Percentiles rank a stretch among this genome's conserved stretches.
phyloP scores from a whole-genome alignment of 2,888 invertebrate species.

The Venusia cambrica region DNA sequence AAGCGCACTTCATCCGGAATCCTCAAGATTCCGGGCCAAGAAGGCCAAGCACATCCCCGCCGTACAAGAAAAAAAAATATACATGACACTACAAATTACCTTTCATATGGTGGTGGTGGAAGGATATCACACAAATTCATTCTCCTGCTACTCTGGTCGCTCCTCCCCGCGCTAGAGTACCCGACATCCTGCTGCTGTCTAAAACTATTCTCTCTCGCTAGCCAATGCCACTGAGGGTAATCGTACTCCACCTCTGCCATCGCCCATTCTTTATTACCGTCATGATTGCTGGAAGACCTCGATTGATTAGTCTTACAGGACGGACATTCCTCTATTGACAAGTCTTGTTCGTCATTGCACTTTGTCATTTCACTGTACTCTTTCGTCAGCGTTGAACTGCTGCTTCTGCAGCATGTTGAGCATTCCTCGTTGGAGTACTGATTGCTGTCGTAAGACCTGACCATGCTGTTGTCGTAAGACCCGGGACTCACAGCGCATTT shows the following conservation, averaged over 20 bases:
- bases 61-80: no score
- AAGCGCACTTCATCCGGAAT: no score
- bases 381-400: constrained; percentile 71
- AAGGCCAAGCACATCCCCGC: no score
- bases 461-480: constrained; percentile 78
- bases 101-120: constrained; percentile 74
- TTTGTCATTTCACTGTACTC: constrained; percentile 77
- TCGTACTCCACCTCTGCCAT: constrained; percentile 73
- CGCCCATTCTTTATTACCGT: constrained; percentile 69
- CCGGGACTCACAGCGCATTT: constrained; percentile 79
- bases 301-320: constrained; percentile 72
- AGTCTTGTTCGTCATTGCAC: constrained; percentile 64
- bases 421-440: constrained; percentile 75
- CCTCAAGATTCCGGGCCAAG: no score
- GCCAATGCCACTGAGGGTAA: constrained; percentile 76
- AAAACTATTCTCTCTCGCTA: constrained; percentile 70
- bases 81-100: constrained; percentile 47
- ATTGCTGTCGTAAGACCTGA: constrained; percentile 69
- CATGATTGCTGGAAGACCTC: constrained; percentile 70
- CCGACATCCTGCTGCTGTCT: constrained; percentile 59
- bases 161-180: constrained; percentile 56
- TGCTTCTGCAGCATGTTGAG: constrained; percentile 72
- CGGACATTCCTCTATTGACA: constrained; percentile 71
- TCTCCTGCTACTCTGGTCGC: constrained; percentile 62
- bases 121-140: constrained; percentile 75